These are phyloP conservation scores for Cheilosia scutellata DNA, from an alignment of 2,888 invertebrate genomes.

Conservation along the genomic window DNA sequence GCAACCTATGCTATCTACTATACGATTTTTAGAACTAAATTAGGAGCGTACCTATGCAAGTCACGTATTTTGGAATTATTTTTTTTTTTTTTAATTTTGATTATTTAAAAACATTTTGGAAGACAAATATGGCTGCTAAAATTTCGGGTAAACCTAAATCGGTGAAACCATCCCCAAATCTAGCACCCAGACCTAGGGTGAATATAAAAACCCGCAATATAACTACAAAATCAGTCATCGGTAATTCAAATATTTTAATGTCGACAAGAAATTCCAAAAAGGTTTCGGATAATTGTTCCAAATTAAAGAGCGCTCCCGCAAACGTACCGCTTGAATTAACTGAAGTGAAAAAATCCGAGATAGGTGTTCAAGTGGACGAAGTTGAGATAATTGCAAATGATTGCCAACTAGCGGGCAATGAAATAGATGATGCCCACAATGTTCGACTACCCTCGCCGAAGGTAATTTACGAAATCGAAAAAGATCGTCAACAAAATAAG, in stretches of 20 bases:
- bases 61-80: too few species aligned
- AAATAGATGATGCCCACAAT: not conserved
- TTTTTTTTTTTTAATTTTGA: too few species aligned
- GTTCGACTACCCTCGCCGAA: slow-evolving; percentile 78
- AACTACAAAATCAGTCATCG: slow-evolving; percentile 21
- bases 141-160: not conserved
- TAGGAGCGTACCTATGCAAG: too few species aligned
- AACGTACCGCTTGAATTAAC: not conserved
- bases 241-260: slow-evolving; percentile 40
- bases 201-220: not conserved
- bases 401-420: not conserved
- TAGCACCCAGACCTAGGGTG: not conserved
- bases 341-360: slow-evolving; percentile 4
- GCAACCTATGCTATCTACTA: too few species aligned
- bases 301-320: not conserved
- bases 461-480: slow-evolving; percentile 78
- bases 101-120: not conserved
- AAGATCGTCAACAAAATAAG: slow-evolving; percentile 56
- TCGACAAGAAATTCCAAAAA: slow-evolving; percentile 35
- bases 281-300: not conserved
- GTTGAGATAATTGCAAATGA: slow-evolving; percentile 26
- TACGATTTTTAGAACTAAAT: too few species aligned
- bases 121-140: slow-evolving; percentile 13
- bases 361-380: slow-evolving; percentile 49
- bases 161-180: slow-evolving; percentile 6